These are phyloP conservation scores for Drosophila ficusphila DNA, from an alignment of 1,140 invertebrate species.

Conservation along the genomic window DNA sequence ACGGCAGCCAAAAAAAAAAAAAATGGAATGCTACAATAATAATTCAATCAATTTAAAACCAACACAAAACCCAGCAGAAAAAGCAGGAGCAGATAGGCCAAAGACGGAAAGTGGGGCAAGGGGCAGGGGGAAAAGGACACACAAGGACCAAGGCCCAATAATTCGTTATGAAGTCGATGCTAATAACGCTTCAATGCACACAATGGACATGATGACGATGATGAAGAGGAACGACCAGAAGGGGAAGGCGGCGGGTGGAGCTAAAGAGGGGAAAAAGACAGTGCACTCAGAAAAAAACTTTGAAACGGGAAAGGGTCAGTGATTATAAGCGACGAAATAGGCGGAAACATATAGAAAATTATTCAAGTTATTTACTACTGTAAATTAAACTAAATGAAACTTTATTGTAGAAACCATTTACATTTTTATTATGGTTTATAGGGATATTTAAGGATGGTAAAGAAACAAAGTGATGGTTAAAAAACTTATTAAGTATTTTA, in stretches of 20 bases:
- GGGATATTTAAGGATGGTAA: no score
- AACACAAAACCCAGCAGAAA: conserved; percentile 54
- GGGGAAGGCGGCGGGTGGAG: conserved; percentile 9
- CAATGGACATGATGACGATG: conserved; percentile 60
- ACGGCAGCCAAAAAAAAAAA: conserved; percentile 21
- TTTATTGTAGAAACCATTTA: no score
- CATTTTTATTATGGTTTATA: no score
- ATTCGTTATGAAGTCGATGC: conserved; percentile 80
- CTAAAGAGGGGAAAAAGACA: conserved; percentile 12
- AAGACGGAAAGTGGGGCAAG: conserved; percentile 5
- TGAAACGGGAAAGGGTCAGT: no score
- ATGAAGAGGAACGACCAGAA: conserved; percentile 29
- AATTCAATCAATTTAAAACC: conserved; percentile 79
- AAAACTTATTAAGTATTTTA: no score
- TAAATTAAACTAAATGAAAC: no score
- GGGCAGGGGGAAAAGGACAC: neutral
- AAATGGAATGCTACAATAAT: conserved; percentile 55
- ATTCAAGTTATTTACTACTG: no score
- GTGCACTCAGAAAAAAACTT: conserved; percentile 13
- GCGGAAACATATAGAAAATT: no score
- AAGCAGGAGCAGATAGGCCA: conserved; percentile 28
- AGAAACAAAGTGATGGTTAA: no score
- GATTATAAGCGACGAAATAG: neutral
- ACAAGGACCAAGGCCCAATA: conserved; percentile 68
- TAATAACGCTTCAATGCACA: conserved; percentile 77